phyloP scores from a whole-genome alignment of 1,140 invertebrate species.

The Platorchestia sp. region DNA sequence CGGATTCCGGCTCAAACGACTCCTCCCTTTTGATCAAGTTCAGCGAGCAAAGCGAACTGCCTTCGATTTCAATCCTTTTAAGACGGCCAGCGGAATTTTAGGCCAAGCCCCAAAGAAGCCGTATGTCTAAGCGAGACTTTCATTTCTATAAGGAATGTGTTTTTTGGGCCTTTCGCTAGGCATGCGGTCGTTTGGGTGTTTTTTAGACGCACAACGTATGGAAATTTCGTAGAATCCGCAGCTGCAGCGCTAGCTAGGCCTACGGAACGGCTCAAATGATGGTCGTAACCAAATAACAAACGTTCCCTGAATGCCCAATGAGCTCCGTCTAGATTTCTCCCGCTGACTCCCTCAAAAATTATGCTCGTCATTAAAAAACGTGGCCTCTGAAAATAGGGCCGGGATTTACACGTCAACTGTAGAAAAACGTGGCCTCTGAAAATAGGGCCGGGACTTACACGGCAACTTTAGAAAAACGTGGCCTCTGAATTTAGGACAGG shows the following conservation, averaged over 20 bases:
- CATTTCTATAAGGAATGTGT: constrained; percentile 50
- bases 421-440: neutral
- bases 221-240: neutral
- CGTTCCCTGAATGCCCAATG: constrained; percentile 37
- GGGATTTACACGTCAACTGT: neutral
- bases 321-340: neutral
- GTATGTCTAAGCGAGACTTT: constrained; percentile 5
- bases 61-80: constrained; percentile 27
- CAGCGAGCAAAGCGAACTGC: neutral
- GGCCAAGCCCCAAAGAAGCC: constrained; percentile 4
- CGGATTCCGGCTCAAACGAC: neutral
- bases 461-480: neutral
- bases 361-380: neutral
- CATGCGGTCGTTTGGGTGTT: constrained; percentile 33
- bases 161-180: constrained; percentile 1
- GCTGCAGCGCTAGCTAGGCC: neutral
- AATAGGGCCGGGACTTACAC: neutral
- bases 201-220: constrained; percentile 2
- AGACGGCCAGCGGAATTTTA: constrained; percentile 18
- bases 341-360: neutral
- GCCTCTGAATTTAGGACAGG: neutral
- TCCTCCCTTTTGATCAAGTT: neutral
- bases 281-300: constrained; percentile 39
- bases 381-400: neutral
- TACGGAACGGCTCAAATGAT: constrained; percentile 24